Conservation (phyloP, 1,140 invertebrate species). For the Stenopsyche tienmushanensis region DNA sequence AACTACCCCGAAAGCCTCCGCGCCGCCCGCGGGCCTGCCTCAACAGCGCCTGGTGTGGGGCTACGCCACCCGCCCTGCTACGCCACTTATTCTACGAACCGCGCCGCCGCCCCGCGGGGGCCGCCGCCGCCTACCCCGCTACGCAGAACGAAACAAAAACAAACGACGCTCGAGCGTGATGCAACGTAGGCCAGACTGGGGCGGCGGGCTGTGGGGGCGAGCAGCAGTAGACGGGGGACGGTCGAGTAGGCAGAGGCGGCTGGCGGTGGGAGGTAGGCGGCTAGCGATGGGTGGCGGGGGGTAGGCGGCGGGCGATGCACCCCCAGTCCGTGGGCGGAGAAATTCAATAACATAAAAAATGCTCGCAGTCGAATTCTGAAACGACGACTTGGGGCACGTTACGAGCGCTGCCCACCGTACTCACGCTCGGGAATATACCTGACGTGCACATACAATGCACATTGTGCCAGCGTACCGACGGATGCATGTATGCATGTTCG, state of each 20-base stretch:
- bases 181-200: slow-evolving; percentile 41
- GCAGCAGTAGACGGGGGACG: slow-evolving; percentile 5
- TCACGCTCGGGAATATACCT: too few species aligned
- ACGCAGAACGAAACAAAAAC: slow-evolving; percentile 41
- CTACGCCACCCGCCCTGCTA: not conserved
- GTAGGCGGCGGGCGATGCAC: slow-evolving; percentile 6
- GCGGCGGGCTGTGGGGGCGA: not conserved
- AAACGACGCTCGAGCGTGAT: slow-evolving; percentile 40
- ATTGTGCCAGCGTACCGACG: too few species aligned
- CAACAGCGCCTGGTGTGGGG: slow-evolving; percentile 29
- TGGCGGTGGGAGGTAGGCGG: not conserved
- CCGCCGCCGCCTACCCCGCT: slow-evolving; percentile 20
- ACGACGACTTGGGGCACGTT: slow-evolving; percentile 19
- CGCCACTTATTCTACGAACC: slow-evolving; percentile 32
- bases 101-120: slow-evolving; percentile 18
- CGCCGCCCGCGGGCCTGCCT: slow-evolving; percentile 33
- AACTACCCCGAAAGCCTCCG: slow-evolving; percentile 27
- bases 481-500: too few species aligned
- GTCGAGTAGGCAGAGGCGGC: slow-evolving; percentile 8
- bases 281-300: not conserved
- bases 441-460: too few species aligned
- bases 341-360: slow-evolving; percentile 32
- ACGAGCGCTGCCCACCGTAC: not conserved
- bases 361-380: slow-evolving; percentile 20
- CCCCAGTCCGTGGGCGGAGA: not conserved